phyloP scores from a whole-genome alignment of 1,140 invertebrate genomes.

The Drosophila sechellia region DNA sequence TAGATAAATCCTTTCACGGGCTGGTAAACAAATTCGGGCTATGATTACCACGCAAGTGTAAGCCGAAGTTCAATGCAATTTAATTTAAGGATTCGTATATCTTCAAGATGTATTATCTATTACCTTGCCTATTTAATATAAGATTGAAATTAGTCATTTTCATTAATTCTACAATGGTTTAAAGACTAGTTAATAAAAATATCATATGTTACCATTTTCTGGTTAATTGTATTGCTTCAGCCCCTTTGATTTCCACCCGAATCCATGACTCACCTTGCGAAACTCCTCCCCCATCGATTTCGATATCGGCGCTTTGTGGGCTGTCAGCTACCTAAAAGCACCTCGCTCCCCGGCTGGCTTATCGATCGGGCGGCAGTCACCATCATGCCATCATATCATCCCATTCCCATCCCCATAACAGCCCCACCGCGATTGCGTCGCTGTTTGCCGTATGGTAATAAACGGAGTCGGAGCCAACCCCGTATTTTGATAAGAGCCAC shows the following conservation, averaged over 20 bases:
- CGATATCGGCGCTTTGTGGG: conserved; percentile 9
- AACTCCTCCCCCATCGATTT: conserved; percentile 43
- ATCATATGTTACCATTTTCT: no score
- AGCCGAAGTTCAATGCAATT: no score
- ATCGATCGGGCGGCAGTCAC: conserved; percentile 39
- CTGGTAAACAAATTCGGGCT: background rate
- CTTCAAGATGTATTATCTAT: no score
- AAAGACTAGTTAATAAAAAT: no score
- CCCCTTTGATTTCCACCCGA: background rate
- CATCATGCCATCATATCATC: conserved; percentile 13
- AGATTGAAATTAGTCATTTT: no score
- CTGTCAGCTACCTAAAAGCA: conserved; percentile 37
- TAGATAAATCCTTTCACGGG: conserved; percentile 70
- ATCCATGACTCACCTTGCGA: conserved; percentile 13
- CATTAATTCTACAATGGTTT: no score
- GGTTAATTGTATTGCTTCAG: no score
- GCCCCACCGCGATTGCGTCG: conserved; percentile 19
- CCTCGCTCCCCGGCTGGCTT: conserved; percentile 17
- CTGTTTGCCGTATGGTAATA: conserved; percentile 55
- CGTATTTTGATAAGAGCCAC: conserved; percentile 57
- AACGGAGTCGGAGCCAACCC: conserved; percentile 51
- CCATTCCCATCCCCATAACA: background rate
- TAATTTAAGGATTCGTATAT: no score
- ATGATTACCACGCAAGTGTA: no score
- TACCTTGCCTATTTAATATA: no score